phyloP scores from a whole-genome alignment of 2,113 vertebrate species.

The Psilopogon haemacephalus region DNA sequence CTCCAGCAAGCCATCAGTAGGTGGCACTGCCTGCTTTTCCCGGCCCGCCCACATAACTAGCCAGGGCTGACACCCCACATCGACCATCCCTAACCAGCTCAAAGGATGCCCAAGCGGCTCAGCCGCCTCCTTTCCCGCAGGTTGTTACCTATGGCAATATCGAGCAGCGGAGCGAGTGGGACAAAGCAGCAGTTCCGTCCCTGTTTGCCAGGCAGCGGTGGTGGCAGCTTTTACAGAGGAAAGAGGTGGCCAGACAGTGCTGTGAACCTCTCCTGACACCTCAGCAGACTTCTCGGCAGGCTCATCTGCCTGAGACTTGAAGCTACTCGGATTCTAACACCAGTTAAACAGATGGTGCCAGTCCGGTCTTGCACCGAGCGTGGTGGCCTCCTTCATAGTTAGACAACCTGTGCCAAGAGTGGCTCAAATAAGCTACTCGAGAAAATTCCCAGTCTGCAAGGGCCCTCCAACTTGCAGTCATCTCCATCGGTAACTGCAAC shows the following conservation, averaged over 20 bases:
- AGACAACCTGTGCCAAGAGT: not conserved
- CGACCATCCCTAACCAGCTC: not conserved
- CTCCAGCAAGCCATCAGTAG: conserved; percentile 50
- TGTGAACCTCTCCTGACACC: not conserved
- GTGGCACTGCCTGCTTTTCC: conserved; percentile 63
- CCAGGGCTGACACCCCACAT: not conserved
- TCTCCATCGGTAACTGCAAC: not conserved
- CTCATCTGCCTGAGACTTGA: not conserved
- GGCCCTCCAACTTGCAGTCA: not conserved
- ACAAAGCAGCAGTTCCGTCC: not conserved
- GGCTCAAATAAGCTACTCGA: not conserved
- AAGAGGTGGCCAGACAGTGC: not conserved
- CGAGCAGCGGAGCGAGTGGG: not conserved
- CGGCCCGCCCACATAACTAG: not conserved
- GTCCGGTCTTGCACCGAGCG: not conserved
- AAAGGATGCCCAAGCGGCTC: not conserved
- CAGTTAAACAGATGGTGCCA: not conserved
- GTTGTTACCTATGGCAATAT: accelerated
- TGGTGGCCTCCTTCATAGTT: not conserved
- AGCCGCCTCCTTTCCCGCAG: not conserved
- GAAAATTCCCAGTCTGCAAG: not conserved
- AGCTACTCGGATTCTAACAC: not conserved
- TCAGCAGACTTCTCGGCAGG: not conserved
- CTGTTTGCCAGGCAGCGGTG: accelerated
- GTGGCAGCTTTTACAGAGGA: not conserved